Evolutionary conservation across 2,797 vertebrate species (phyloP).

Genomic region (Pangasius larnaudii): DNA sequence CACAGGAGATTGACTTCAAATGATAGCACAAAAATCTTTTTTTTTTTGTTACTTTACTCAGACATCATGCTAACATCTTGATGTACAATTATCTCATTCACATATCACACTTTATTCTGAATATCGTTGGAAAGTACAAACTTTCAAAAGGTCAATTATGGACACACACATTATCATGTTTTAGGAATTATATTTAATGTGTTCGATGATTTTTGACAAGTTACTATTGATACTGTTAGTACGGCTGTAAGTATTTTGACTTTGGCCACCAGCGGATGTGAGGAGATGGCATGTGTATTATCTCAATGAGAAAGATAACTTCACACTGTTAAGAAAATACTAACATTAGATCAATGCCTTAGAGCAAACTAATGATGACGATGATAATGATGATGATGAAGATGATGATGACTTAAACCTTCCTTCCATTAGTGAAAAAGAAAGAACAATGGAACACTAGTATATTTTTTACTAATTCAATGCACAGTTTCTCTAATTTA

Average conservation of each 20-base stretch:
- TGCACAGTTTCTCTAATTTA: neutral
- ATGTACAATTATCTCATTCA: neutral
- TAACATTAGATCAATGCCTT: neutral
- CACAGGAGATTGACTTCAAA: neutral
- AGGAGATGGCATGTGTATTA: constrained; percentile 11
- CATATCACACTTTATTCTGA: neutral
- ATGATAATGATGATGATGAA: neutral
- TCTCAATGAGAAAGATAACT: constrained; percentile 22
- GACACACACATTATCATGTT: neutral
- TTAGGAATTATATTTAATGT: neutral
- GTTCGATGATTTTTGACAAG: neutral
- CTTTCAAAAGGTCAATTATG: neutral
- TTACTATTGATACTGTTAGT: neutral
- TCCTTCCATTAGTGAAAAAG: neutral
- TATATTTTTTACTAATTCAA: neutral
- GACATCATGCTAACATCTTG: neutral
- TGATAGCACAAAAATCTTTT: neutral
- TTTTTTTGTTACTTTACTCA: neutral
- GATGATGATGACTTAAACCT: neutral
- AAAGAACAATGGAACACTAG: neutral
- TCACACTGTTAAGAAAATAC: constrained; percentile 20
- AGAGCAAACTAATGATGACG: neutral
- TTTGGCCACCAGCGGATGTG: neutral
- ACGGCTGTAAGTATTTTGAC: neutral
- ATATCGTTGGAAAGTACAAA: neutral